Percentiles rank a stretch among this genome's conserved stretches.
Evolutionary conservation across 2,888 invertebrate genomes (phyloP).

Genomic region (Schizaphis graminum): DNA sequence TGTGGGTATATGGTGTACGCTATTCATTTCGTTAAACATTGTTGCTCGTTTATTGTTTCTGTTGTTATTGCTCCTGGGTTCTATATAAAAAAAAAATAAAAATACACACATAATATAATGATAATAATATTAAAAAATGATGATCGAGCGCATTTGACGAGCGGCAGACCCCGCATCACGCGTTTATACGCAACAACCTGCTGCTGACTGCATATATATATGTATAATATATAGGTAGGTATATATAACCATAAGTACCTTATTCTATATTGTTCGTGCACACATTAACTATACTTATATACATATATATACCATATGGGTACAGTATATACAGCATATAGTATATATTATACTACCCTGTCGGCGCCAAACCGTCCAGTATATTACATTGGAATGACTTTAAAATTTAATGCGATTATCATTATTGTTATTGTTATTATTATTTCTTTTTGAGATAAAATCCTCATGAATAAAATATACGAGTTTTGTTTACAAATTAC

Average conservation of each 20-base stretch:
- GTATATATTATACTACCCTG: slow-evolving; percentile 2
- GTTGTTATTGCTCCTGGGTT: slow-evolving; percentile 24
- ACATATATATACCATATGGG: neutral
- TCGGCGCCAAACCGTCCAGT: slow-evolving; percentile 36
- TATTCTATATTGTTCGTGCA: neutral
- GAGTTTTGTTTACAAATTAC: slow-evolving; percentile 11
- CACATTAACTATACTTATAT: neutral
- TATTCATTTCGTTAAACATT: slow-evolving; percentile 50
- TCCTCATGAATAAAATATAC: slow-evolving; percentile 33
- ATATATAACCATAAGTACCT: neutral
- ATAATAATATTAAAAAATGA: slow-evolving; percentile 31
- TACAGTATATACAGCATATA: neutral
- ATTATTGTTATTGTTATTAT: slow-evolving; percentile 22
- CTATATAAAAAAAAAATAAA: slow-evolving; percentile 5
- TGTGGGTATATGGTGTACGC: neutral
- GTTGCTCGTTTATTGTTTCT: slow-evolving; percentile 60
- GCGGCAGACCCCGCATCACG: neutral
- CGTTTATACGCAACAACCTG: neutral
- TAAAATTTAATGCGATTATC: slow-evolving; percentile 35
- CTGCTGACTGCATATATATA: neutral
- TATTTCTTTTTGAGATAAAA: slow-evolving; percentile 34
- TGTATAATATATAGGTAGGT: neutral
- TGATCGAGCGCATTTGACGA: slow-evolving; percentile 45
- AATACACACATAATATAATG: neutral
- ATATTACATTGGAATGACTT: slow-evolving; percentile 8